These are phyloP conservation scores for Zygothrica quintamaculata DNA, from an alignment of 2,888 invertebrate species.

Conservation along the genomic window DNA sequence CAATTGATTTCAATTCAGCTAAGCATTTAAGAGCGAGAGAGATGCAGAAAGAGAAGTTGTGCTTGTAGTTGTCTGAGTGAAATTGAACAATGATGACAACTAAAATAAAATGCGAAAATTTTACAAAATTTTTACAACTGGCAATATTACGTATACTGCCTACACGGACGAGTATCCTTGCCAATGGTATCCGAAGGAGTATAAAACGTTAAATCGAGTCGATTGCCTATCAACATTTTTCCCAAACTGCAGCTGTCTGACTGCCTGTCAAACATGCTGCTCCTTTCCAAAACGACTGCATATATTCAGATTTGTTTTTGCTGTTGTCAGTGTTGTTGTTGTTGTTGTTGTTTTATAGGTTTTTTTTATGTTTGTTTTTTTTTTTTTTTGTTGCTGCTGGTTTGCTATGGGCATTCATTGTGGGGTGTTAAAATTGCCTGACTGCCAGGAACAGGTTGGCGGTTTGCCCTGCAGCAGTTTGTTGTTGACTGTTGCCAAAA, in stretches of 20 bases:
- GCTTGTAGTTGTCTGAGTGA: slow-evolving; percentile 17
- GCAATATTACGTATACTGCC: background rate
- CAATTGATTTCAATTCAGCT: background rate
- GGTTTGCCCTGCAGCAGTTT: slow-evolving; percentile 38
- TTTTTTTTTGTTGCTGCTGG: too few species aligned
- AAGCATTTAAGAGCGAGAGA: background rate
- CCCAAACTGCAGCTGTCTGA: slow-evolving; percentile 70
- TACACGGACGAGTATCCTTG: background rate
- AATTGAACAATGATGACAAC: slow-evolving; percentile 54
- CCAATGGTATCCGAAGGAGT: slow-evolving; percentile 25
- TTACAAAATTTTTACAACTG: slow-evolving; percentile 20
- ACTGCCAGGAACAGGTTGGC: slow-evolving; percentile 52
- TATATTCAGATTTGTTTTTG: slow-evolving; percentile 6
- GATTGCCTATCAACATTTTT: slow-evolving; percentile 72
- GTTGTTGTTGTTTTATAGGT: background rate
- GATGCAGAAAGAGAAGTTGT: background rate
- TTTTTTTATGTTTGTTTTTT: too few species aligned
- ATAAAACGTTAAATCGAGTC: slow-evolving; percentile 65
- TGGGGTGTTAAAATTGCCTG: slow-evolving; percentile 33
- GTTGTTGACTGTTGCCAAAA: slow-evolving; percentile 62
- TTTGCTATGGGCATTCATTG: slow-evolving; percentile 5
- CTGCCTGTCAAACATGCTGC: slow-evolving; percentile 52
- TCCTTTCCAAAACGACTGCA: background rate
- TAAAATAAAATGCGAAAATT: slow-evolving; percentile 62
- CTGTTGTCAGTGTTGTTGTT: slow-evolving; percentile 5